phyloP scores from a whole-genome alignment of 2,888 invertebrate genomes.

The Drosophila meridiana region DNA sequence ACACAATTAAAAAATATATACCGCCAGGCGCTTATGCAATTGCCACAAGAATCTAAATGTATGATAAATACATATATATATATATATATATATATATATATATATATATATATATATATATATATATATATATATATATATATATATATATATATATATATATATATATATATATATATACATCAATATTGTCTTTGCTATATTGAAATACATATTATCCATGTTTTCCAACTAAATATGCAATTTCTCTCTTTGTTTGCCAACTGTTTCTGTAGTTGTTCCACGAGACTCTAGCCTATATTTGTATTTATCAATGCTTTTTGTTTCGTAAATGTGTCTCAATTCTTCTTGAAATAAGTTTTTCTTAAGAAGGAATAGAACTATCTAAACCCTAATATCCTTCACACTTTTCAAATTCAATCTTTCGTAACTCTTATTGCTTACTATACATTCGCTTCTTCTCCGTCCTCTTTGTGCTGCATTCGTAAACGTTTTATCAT shows the following conservation, averaged over 20 bases:
- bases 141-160: no score
- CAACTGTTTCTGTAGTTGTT: neutral
- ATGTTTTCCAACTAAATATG: neutral
- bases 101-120: no score
- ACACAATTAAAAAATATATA: conserved; percentile 65
- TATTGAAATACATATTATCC: neutral
- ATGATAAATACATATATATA: neutral
- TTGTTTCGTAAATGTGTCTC: no score
- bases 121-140: no score
- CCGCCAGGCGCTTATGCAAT: conserved; percentile 42
- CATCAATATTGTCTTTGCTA: neutral
- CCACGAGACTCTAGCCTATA: no score
- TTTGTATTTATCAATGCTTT: no score
- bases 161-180: neutral
- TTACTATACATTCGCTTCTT: no score
- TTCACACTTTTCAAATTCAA: no score
- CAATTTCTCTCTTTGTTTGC: neutral
- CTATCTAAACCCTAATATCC: no score
- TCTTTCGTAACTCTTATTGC: no score
- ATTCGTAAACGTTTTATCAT: neutral
- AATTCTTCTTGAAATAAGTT: no score
- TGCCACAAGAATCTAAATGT: neutral
- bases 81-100: neutral
- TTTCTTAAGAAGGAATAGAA: neutral
- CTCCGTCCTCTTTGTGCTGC: neutral